Evolutionary conservation across 2,113 vertebrate species (phyloP).

Genomic region (Paradisaea rubra): DNA sequence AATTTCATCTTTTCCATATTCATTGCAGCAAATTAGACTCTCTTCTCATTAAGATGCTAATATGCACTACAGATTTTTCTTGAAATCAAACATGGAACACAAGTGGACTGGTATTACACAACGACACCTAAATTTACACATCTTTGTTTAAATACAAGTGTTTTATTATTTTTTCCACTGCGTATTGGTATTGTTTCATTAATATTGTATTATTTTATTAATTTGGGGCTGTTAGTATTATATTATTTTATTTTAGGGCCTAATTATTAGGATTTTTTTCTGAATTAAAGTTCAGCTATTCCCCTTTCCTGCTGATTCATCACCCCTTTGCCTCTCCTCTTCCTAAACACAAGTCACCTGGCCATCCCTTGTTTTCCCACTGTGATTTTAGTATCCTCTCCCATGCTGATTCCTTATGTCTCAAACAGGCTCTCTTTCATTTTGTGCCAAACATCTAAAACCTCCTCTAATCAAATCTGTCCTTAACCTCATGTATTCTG

Average conservation of each 20-base stretch:
- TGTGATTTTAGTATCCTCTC: slow-evolving; percentile 24
- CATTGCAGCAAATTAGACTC: neutral
- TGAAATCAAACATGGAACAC: neutral
- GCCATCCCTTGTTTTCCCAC: neutral
- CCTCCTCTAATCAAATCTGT: neutral
- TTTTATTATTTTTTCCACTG: neutral
- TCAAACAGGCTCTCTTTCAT: neutral
- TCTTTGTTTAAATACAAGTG: neutral
- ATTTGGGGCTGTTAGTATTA: neutral
- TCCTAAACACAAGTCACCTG: neutral
- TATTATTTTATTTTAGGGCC: neutral
- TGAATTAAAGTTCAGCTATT: neutral
- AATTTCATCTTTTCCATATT: neutral
- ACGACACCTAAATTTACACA: neutral
- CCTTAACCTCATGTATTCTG: neutral
- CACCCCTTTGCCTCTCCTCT: neutral
- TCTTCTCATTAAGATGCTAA: neutral
- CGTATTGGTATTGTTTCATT: neutral
- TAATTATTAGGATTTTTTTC: neutral
- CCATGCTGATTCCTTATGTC: slow-evolving; percentile 39
- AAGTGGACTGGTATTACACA: neutral
- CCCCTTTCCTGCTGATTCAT: neutral
- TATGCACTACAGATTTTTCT: neutral
- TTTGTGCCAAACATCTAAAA: neutral
- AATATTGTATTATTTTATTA: neutral